These are phyloP conservation scores for Penaeus indicus DNA, from an alignment of 1,140 invertebrate species.

Conservation along the genomic window DNA sequence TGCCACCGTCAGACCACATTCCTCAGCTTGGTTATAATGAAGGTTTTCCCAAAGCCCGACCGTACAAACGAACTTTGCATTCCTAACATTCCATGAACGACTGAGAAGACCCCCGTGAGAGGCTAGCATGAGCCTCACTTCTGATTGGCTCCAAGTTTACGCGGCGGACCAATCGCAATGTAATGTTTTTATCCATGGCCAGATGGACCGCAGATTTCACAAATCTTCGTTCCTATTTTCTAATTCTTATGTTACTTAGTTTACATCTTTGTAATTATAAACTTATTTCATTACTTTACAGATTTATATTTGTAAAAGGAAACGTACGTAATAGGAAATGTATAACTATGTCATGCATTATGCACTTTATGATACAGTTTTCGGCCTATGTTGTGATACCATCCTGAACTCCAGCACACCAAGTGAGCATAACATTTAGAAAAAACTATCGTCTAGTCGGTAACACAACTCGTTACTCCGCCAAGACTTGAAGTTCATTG, in stretches of 20 bases:
- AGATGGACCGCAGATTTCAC: neutral
- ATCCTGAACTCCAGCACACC: no score
- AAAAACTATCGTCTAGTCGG: neutral
- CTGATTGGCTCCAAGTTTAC: constrained; percentile 52
- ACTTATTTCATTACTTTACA: no score
- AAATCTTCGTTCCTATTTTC: neutral
- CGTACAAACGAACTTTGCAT: constrained; percentile 55
- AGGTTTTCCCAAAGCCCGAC: constrained; percentile 42
- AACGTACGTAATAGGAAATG: no score
- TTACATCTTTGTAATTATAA: no score
- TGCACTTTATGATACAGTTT: no score
- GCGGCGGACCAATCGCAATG: constrained; percentile 35
- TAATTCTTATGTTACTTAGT: no score
- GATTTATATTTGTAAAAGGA: no score
- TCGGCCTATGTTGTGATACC: no score
- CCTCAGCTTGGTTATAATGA: constrained; percentile 52
- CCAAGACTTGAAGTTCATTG: constrained; percentile 44
- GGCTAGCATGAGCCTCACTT: constrained; percentile 34
- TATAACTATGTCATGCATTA: no score
- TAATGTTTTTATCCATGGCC: neutral
- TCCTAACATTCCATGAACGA: constrained; percentile 35
- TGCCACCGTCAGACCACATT: constrained; percentile 47
- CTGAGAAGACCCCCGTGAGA: constrained; percentile 41
- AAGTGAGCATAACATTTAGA: neutral
- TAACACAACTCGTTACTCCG: neutral